phyloP scores from a whole-genome alignment of 1,140 invertebrate species.

The Oreohelix idahoensis region DNA sequence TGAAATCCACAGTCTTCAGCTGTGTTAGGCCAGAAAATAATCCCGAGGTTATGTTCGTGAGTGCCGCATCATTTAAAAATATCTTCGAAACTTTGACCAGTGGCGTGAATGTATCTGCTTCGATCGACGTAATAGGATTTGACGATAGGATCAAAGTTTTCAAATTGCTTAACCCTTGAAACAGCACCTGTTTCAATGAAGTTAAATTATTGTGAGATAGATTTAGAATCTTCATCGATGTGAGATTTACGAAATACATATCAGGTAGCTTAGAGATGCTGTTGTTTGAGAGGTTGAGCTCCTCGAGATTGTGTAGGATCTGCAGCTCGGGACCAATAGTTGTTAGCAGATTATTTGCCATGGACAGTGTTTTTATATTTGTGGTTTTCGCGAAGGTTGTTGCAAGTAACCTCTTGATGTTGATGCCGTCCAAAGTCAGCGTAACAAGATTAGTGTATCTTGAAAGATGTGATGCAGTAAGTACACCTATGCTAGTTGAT shows the following conservation, averaged over 20 bases:
- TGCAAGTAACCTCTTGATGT: not conserved
- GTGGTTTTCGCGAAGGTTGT: not conserved
- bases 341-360: constrained; percentile 16
- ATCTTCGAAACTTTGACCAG: constrained; percentile 43
- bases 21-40: constrained; percentile 45
- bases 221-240: constrained; percentile 42
- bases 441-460: not conserved
- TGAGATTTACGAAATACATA: constrained; percentile 41
- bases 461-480: not conserved
- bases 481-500: not conserved
- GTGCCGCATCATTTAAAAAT: constrained; percentile 43
- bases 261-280: constrained; percentile 30
- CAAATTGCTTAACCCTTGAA: constrained; percentile 54
- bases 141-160: constrained; percentile 43
- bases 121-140: constrained; percentile 47
- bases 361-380: constrained; percentile 5
- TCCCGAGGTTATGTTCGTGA: constrained; percentile 39
- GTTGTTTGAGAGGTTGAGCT: constrained; percentile 47
- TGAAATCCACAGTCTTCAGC: constrained; percentile 42
- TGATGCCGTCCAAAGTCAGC: not conserved
- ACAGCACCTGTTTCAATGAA: constrained; percentile 37
- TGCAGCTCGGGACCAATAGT: constrained; percentile 29
- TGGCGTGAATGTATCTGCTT: constrained; percentile 43
- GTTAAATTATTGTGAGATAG: constrained; percentile 49
- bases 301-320: constrained; percentile 46